Conservation (phyloP, 1,140 invertebrate genomes). For the Stegodyphus mimosarum region DNA sequence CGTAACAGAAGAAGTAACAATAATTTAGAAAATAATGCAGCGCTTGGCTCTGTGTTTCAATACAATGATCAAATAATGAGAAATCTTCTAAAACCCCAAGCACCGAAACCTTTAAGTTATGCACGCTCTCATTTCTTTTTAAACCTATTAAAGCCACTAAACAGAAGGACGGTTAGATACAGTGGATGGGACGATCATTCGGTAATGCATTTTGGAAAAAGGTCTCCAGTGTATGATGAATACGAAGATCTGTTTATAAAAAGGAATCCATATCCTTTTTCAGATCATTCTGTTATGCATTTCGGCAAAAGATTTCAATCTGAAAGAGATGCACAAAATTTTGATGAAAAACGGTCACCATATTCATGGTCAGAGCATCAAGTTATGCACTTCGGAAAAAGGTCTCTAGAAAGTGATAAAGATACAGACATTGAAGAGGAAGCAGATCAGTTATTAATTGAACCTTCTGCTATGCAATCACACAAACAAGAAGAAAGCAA, state of each 20-base stretch:
- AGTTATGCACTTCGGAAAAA: constrained; percentile 55
- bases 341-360: not conserved
- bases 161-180: constrained; percentile 28
- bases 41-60: constrained; percentile 8
- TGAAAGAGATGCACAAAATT: no score
- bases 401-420: constrained; percentile 9
- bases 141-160: constrained; percentile 27
- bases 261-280: not conserved
- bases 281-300: constrained; percentile 51
- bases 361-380: constrained; percentile 42
- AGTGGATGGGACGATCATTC: constrained; percentile 53
- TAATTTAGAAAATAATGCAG: constrained; percentile 4
- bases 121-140: constrained; percentile 43
- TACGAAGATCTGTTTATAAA: not conserved
- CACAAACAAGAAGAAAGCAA: not conserved
- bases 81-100: constrained; percentile 20
- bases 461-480: constrained; percentile 29
- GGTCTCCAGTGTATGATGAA: constrained; percentile 4
- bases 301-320: constrained; percentile 34
- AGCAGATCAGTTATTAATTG: not conserved
- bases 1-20: constrained; percentile 28
- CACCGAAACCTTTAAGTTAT: constrained; percentile 19
- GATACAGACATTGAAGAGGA: constrained; percentile 27
- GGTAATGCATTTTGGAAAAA: constrained; percentile 54
- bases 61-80: constrained; percentile 47